phyloP scores from a whole-genome alignment of 1,140 invertebrate species.

The Scaptomyza montana region DNA sequence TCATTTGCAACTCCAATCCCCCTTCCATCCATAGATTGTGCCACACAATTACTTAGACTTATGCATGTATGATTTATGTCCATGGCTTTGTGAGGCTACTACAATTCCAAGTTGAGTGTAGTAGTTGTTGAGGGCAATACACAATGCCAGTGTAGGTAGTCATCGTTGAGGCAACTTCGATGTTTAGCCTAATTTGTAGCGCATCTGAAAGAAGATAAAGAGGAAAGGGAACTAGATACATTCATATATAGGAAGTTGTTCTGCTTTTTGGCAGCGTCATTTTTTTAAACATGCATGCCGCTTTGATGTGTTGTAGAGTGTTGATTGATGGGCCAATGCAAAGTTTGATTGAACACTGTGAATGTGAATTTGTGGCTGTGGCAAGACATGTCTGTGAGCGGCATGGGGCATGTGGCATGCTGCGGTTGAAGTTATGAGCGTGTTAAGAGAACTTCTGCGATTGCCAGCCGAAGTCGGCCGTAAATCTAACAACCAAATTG shows the following conservation, averaged over 20 bases:
- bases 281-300: constrained; percentile 44
- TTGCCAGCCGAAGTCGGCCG: constrained; percentile 19
- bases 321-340: constrained; percentile 69
- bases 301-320: constrained; percentile 67
- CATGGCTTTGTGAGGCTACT: constrained; percentile 24
- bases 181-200: constrained; percentile 74
- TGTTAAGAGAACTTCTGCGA: constrained; percentile 25
- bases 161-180: constrained; percentile 15
- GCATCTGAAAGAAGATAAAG: neutral
- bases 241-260: constrained; percentile 20
- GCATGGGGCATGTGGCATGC: neutral
- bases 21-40: constrained; percentile 6
- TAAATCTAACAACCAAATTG: constrained; percentile 65
- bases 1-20: neutral
- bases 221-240: neutral
- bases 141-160: constrained; percentile 7
- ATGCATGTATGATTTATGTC: constrained; percentile 76
- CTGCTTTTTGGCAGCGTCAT: constrained; percentile 52
- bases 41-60: constrained; percentile 78
- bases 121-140: constrained; percentile 15
- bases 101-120: neutral
- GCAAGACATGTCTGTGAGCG: constrained; percentile 12
- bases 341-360: constrained; percentile 73
- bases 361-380: constrained; percentile 10
- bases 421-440: constrained; percentile 16